These are phyloP conservation scores for Drosophila saltans DNA, from an alignment of 1,140 invertebrate species.

Conservation along the genomic window DNA sequence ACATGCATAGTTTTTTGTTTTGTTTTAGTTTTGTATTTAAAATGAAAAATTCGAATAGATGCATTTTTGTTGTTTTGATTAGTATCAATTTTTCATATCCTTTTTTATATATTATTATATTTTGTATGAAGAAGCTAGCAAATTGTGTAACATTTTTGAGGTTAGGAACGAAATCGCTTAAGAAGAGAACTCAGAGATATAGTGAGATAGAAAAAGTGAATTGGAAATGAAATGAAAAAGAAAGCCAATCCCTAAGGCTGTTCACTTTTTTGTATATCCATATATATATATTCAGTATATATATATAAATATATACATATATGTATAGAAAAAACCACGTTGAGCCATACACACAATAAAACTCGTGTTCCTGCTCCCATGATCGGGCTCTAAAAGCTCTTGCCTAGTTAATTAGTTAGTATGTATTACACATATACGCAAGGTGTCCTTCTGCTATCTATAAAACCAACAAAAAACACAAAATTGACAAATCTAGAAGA, in stretches of 20 bases:
- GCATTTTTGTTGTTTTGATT: conserved; percentile 70
- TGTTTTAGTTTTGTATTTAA: conserved; percentile 27
- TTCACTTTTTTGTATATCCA: not conserved
- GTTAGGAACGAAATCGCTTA: conserved; percentile 4
- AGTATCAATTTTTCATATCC: conserved; percentile 41
- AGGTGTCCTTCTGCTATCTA: conserved; percentile 11
- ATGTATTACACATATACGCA: conserved; percentile 5
- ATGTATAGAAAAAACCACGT: not conserved
- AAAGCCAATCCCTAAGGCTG: conserved; percentile 11
- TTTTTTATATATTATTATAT: not conserved
- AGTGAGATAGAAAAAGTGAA: not conserved
- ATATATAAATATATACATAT: not conserved
- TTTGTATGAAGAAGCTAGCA: conserved; percentile 28
- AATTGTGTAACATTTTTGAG: conserved; percentile 11
- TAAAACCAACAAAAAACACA: conserved; percentile 1
- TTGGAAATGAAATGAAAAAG: not conserved
- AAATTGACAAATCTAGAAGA: conserved; percentile 10
- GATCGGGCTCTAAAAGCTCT: conserved; percentile 8
- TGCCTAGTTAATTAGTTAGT: conserved; percentile 8
- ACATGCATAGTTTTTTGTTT: conserved; percentile 55
- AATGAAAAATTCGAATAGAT: conserved; percentile 59
- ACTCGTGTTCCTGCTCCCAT: conserved; percentile 7
- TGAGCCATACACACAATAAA: conserved; percentile 12
- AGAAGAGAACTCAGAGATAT: conserved; percentile 6
- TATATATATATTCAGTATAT: not conserved